Evolutionary conservation across 2,797 vertebrate species (phyloP), one percentile per base, ranked within the genome.

Genomic region (Halcyon badia): DNA sequence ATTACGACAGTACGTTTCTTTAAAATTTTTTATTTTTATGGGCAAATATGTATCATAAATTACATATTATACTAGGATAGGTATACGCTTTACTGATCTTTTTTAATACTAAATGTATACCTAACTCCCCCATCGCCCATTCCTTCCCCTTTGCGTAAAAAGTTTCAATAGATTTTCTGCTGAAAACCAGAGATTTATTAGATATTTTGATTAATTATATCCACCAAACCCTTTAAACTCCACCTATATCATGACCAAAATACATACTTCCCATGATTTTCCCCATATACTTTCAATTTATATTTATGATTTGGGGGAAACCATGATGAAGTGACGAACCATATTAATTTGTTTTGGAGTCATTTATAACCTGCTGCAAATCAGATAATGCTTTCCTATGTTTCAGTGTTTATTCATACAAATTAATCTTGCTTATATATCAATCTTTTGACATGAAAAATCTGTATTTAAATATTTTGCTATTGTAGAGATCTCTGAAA

Each of bases 161-260:
- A 37, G 4, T 28, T 15, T 1, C 41, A 62, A n/a, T 9, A 64
- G 5, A 61, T 66, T 61, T 91, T 82, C 26, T 31, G 70, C 24
- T 31, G 25, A 86, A 65, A 82, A 60, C 3, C 1, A 49, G 18
- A 77, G 20, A 49, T 64, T 52, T 77, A 71, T 78, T 89, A 64
- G 21, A 52, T 24, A 21, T 78, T 95, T 78, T 75, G 83, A 66
- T 57, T 25, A 72, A 61, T 21, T 65, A 64, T 78, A 81, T 64
- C 20, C 15, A 86, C 33, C 10, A 10, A 16, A 71, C 33, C 22
- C 24, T 44, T 83, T 60, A 79, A 57, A 62, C 39, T 85, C 41
- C 75, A 22, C 22, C 48, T 48, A 13, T 54, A 61, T 2, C 10
- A 20, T 49, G 17, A 61, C 12, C 14, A 87, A 93, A 73, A 83